Conservation (phyloP, 1,140 invertebrate genomes). For the Radopholus similis region DNA sequence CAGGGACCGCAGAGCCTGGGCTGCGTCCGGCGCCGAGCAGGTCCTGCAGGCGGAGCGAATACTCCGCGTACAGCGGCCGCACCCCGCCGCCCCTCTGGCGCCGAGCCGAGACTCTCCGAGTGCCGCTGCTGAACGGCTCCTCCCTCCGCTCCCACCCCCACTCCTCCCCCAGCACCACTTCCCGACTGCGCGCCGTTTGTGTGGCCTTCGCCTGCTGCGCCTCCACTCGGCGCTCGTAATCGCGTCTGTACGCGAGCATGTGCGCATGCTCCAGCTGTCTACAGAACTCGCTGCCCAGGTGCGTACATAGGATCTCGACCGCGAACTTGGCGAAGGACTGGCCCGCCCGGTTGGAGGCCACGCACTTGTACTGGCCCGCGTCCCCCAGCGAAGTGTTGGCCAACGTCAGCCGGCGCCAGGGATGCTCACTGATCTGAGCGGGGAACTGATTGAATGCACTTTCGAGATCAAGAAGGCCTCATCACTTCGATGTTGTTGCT, state of each 20-base stretch:
- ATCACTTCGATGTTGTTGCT: slow-evolving; percentile 11
- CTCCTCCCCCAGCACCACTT: neutral
- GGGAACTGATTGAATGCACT: neutral
- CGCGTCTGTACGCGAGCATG: slow-evolving; percentile 21
- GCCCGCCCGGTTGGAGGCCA: slow-evolving; percentile 54
- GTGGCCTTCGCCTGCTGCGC: neutral
- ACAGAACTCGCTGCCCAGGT: slow-evolving; percentile 39
- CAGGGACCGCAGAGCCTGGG: neutral
- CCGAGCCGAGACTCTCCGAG: too few relatives aligned
- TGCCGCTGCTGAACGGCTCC: slow-evolving; percentile 1
- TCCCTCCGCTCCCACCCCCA: neutral
- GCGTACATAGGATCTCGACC: slow-evolving; percentile 57
- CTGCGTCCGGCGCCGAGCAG: neutral
- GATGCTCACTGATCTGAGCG: slow-evolving; percentile 25
- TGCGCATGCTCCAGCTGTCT: slow-evolving; percentile 46
- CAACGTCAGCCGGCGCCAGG: slow-evolving; percentile 40
- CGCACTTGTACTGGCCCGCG: slow-evolving; percentile 51
- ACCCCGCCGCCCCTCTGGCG: neutral
- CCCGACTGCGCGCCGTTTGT: neutral
- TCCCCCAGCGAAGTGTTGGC: slow-evolving; percentile 26
- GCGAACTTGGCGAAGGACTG: slow-evolving; percentile 50
- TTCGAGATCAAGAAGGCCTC: neutral
- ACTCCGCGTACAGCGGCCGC: neutral
- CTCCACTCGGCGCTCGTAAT: slow-evolving; percentile 33
- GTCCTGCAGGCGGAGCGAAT: neutral